Conservation (phyloP, 1,140 invertebrate species). For the Lasioglossum baleicum region DNA sequence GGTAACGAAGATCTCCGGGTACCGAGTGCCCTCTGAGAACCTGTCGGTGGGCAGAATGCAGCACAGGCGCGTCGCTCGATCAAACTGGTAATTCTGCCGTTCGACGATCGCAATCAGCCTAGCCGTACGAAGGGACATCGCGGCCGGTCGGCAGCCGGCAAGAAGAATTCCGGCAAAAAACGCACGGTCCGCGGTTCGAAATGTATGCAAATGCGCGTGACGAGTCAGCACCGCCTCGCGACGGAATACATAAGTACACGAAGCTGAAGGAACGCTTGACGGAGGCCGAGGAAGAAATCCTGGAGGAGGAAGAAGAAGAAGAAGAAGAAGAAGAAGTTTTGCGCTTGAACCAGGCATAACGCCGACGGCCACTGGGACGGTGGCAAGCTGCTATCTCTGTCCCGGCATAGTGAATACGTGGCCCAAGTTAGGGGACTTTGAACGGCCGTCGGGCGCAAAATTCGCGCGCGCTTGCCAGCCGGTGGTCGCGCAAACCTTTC, state of each 20-base stretch:
- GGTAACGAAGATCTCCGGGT: too few species aligned
- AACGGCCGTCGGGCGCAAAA: constrained; percentile 57
- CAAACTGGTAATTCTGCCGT: neutral
- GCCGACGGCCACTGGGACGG: constrained; percentile 57
- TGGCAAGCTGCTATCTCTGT: constrained; percentile 59
- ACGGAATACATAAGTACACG: constrained; percentile 55
- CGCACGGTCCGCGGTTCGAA: constrained; percentile 35
- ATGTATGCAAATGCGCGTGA: constrained; percentile 65
- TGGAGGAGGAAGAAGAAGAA: constrained; percentile 7
- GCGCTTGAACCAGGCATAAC: constrained; percentile 37
- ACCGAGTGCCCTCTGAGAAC: too few species aligned
- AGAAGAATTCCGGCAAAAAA: constrained; percentile 35
- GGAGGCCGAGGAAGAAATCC: neutral
- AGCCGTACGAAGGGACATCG: constrained; percentile 7
- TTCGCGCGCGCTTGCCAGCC: constrained; percentile 33
- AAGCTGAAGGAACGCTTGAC: neutral
- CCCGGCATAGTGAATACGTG: constrained; percentile 8
- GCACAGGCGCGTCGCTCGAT: too few species aligned
- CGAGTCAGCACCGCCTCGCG: constrained; percentile 56
- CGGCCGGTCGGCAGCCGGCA: neutral
- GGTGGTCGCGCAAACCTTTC: constrained; percentile 46
- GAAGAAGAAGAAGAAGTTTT: neutral
- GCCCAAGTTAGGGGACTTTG: constrained; percentile 7
- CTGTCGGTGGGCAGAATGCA: too few species aligned
- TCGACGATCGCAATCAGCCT: constrained; percentile 25